A percentile compares a stretch with the other conserved stretches of the same genome.
Evolutionary conservation across 2,888 invertebrate species (phyloP).

Genomic region (Holacanthella duospinosa): DNA sequence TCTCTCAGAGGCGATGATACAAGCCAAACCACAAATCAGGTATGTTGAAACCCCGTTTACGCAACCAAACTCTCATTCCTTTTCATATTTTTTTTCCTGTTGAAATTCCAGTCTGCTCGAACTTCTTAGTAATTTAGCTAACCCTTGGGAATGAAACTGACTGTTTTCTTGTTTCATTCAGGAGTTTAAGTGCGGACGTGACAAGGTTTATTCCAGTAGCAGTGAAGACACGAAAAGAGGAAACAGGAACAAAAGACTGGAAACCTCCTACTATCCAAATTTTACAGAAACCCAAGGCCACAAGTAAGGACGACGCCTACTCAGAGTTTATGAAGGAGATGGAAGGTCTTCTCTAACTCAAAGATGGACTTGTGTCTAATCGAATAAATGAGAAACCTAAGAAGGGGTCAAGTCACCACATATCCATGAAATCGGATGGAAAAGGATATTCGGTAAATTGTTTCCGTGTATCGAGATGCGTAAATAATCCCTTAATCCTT

Average conservation of each 20-base stretch:
- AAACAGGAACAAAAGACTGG: conserved; percentile 39
- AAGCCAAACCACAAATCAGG: conserved; percentile 89
- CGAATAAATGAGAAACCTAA: too few relatives aligned
- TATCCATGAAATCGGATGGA: too few relatives aligned
- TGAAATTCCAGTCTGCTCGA: too few relatives aligned
- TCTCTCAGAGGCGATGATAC: conserved; percentile 48
- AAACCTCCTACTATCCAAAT: not conserved
- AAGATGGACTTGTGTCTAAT: not conserved
- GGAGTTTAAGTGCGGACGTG: conserved; percentile 84
- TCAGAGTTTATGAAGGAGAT: conserved; percentile 98
- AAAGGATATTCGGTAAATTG: too few relatives aligned
- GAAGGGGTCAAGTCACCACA: too few relatives aligned
- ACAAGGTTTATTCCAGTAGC: conserved; percentile 91
- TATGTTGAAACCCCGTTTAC: conserved; percentile 29
- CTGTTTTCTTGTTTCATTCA: too few relatives aligned
- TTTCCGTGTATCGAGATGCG: too few relatives aligned
- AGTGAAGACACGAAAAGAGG: conserved; percentile 77
- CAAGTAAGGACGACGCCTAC: conserved; percentile 94
- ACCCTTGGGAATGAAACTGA: not conserved
- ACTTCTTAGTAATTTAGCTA: not conserved
- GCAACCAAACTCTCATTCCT: not conserved
- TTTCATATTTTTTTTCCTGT: not conserved
- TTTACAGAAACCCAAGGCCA: conserved; percentile 33
- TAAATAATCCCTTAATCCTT: not conserved
- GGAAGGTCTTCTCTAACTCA: conserved; percentile 68